phyloP scores from a whole-genome alignment of 2,888 invertebrate genomes.

The Plutella xylostella region DNA sequence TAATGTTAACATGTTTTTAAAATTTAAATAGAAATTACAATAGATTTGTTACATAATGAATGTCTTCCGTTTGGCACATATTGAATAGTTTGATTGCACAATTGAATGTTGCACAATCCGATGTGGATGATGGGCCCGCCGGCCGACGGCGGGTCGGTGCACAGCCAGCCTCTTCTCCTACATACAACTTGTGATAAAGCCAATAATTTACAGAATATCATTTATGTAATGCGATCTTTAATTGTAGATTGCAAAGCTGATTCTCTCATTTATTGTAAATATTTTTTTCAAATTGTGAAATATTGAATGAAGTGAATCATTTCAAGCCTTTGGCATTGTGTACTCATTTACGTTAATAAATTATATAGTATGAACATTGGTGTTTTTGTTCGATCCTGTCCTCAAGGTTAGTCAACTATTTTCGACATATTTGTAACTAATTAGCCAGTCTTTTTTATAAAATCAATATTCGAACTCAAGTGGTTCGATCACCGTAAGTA shows the following conservation, averaged over 20 bases:
- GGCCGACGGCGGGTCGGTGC: too few relatives aligned
- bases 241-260: constrained; percentile 49
- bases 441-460: too few relatives aligned
- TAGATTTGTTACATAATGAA: constrained; percentile 90
- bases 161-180: constrained; percentile 57
- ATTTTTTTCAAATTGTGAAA: constrained; percentile 55
- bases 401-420: background rate
- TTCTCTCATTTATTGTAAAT: constrained; percentile 63
- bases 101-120: constrained; percentile 44
- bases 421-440: too few relatives aligned
- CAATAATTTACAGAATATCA: constrained; percentile 37
- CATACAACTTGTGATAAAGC: constrained; percentile 62
- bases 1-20: constrained; percentile 59
- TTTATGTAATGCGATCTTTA: constrained; percentile 49
- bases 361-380: constrained; percentile 60
- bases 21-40: constrained; percentile 71
- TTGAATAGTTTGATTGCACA: constrained; percentile 60
- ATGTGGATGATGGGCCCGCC: constrained; percentile 25
- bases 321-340: constrained; percentile 69
- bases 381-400: constrained; percentile 37
- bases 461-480: too few relatives aligned
- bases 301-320: constrained; percentile 66
- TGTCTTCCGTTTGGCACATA: constrained; percentile 69
- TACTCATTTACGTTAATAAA: constrained; percentile 72
- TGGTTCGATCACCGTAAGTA: too few relatives aligned